Percentiles rank a stretch among this genome's conserved stretches.
Conservation (phyloP, 37 sponge, comb jelly and placozoan species). For the Cliona cf. orientalis region DNA sequence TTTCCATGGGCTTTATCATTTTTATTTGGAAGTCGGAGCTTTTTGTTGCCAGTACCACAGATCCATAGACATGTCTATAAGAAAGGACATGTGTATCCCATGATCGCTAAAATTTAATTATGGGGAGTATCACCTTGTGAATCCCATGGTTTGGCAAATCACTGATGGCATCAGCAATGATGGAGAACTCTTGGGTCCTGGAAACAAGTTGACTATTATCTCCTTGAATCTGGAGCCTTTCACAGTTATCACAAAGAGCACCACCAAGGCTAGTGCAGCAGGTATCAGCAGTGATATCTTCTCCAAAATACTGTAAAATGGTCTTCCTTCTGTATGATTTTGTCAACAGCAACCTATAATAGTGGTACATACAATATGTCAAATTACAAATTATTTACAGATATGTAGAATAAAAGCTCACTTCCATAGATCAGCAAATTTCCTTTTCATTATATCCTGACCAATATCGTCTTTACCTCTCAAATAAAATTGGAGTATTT, state of each 20-base stretch:
- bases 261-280: neutral
- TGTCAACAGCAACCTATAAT: slow-evolving; percentile 4
- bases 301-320: slow-evolving; percentile 1
- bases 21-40: neutral
- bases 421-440: slow-evolving; percentile 2
- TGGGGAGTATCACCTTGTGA: neutral
- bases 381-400: neutral
- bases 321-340: slow-evolving; percentile 11
- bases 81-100: neutral
- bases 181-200: neutral
- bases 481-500: slow-evolving; percentile 2
- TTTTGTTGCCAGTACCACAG: neutral
- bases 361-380: neutral
- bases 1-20: slow-evolving; percentile 10
- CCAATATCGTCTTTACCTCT: slow-evolving; percentile 11
- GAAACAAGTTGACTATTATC: neutral
- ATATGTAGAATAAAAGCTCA: neutral
- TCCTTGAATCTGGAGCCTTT: neutral
- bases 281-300: neutral
- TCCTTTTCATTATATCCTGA: neutral
- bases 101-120: neutral
- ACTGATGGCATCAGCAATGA: slow-evolving; percentile 1
- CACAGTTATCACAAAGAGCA: slow-evolving; percentile 3
- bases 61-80: slow-evolving; percentile 6
- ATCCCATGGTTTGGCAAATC: slow-evolving; percentile 25